Conservation (phyloP, 2,113 vertebrate species). For the Dasyprocta punctata region DNA sequence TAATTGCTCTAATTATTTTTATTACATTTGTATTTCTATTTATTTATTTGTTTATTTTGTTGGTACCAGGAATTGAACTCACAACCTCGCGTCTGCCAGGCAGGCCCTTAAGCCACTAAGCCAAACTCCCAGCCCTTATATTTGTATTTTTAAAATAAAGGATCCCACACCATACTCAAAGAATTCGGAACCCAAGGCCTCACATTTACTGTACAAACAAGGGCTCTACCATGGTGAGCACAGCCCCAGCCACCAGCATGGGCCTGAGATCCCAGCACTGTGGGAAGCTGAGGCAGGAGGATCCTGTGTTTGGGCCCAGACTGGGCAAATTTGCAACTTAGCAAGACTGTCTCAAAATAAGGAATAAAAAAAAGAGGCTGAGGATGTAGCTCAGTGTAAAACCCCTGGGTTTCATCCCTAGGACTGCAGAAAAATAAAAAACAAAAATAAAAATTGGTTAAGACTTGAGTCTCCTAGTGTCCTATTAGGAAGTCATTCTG, state of each 20-base stretch:
- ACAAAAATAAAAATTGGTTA: too few relatives aligned
- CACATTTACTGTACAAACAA: background rate
- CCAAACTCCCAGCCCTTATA: too few relatives aligned
- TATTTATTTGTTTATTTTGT: too few relatives aligned
- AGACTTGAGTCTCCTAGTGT: background rate
- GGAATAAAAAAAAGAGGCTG: background rate
- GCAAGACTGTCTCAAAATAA: too few relatives aligned
- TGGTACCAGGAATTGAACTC: too few relatives aligned
- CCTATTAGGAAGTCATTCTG: background rate
- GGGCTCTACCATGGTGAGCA: background rate
- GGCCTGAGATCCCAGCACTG: background rate
- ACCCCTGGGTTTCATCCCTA: background rate
- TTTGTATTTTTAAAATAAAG: background rate
- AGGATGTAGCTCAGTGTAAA: background rate
- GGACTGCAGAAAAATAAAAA: background rate
- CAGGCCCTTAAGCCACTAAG: too few relatives aligned
- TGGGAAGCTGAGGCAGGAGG: background rate
- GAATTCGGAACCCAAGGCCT: background rate
- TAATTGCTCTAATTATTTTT: background rate
- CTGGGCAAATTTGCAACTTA: too few relatives aligned
- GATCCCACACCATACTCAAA: background rate
- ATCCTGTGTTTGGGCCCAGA: background rate
- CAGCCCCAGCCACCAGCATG: background rate
- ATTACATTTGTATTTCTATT: slow-evolving; percentile 17
- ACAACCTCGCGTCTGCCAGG: too few relatives aligned